phyloP scores from a whole-genome alignment of 2,113 vertebrate species.

The Carassius gibelio region DNA sequence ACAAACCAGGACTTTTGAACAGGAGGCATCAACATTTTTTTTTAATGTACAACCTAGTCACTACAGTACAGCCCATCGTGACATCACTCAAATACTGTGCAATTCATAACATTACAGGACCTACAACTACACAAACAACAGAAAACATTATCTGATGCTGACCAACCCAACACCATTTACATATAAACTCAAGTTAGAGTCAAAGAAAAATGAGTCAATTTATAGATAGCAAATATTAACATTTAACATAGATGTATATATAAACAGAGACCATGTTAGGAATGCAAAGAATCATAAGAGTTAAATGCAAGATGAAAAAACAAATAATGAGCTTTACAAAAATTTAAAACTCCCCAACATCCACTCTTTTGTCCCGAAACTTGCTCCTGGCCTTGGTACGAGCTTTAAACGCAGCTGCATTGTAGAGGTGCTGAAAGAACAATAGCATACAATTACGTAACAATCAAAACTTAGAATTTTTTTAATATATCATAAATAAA shows the following conservation, averaged over 20 bases:
- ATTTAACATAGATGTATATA: neutral
- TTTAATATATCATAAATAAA: no score
- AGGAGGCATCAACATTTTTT: neutral
- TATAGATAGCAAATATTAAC: constrained; percentile 10
- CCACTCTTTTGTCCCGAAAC: constrained; percentile 95
- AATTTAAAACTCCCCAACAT: constrained; percentile 90
- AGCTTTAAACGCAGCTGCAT: constrained; percentile 96
- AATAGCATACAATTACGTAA: constrained; percentile 22
- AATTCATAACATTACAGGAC: constrained; percentile 3
- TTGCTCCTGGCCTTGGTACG: constrained; percentile 97
- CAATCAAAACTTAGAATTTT: no score
- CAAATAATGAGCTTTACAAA: neutral
- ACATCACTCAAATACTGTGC: constrained; percentile 17
- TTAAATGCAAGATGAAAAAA: neutral
- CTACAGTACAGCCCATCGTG: constrained; percentile 16
- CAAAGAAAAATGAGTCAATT: neutral
- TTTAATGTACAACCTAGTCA: neutral
- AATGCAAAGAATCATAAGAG: constrained; percentile 42
- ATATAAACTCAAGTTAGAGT: constrained; percentile 47
- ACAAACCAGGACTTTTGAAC: neutral
- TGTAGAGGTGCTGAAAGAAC: constrained; percentile 88
- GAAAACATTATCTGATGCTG: constrained; percentile 41
- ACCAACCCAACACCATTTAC: constrained; percentile 53
- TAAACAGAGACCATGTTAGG: constrained; percentile 21
- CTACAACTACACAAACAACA: neutral